Evolutionary conservation across 2,113 vertebrate species (phyloP), one percentile per base, ranked within the genome.

Genomic region (Athene cunicularia): DNA sequence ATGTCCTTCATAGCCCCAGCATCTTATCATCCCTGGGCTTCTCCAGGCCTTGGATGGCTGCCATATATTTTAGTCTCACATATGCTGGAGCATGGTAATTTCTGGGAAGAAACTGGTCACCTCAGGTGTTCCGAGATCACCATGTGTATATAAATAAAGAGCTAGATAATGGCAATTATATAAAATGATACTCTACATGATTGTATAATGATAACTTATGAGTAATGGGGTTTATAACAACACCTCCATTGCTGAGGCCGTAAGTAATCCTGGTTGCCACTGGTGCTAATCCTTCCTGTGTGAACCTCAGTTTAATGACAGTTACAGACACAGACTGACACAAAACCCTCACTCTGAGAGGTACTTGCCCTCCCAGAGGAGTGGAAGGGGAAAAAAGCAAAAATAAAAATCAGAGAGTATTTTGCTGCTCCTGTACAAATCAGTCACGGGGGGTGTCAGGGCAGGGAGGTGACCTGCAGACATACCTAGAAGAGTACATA

Each of bases 281-380:
- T 5, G 21, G 14, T 19, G 12, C 22, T 80, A 30, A 74, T n/a
- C 74, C 50, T 80, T 58, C 59, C 62, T 22, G 2, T 0, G 0
- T 81, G 35, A 66, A 66, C 50, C 32, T 83, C 49, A 59, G 12
- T 11, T 75, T 28, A 55, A 41, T 22, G 9, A 62, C 22, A 59
- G 24, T 9, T 8, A 32, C 14, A 56, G 35, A 41, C 14, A 5
- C 5, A 28, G 35, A 26, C 47, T 50, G 47, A 87, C 56, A 75
- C 17, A 58, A 79, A 89, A 6, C 9, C 23, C 41, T 4, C 5
- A 5, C 4, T 53, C 59, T 9, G 22, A 58, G 33, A 58, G 24
- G 28, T 5, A 64, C 26, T 39, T 2, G 0, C 21, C 50, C 50
- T 84, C 76, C 37, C 63, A 80, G 35, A 33, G 39, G 7, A 18